Conservation (phyloP, 30 jellyfish, hydroid and myxozoan species). For the Chrysaora quinquecirrha region DNA sequence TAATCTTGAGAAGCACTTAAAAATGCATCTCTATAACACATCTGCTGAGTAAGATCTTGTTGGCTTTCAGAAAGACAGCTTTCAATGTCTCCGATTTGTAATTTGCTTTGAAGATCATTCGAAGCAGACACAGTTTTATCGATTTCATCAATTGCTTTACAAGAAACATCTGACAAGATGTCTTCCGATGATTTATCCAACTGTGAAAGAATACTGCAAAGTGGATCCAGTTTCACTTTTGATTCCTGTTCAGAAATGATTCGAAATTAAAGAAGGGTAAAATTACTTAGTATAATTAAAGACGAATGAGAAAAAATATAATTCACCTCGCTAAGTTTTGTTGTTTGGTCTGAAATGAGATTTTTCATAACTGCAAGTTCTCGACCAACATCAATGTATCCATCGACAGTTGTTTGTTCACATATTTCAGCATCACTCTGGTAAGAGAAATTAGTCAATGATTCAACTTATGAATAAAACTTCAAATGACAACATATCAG, state of each 20-base stretch:
- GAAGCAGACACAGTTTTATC: not conserved
- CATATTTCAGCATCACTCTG: slow-evolving; percentile 57
- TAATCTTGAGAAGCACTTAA: slow-evolving; percentile 84
- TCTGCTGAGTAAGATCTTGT: not conserved
- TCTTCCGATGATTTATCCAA: not conserved
- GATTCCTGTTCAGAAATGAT: not conserved
- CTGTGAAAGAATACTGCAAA: not conserved
- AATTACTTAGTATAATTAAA: too few relatives aligned
- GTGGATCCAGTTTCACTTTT: not conserved
- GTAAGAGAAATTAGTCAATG: too few relatives aligned
- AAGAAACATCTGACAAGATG: not conserved
- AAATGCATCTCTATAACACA: slow-evolving; percentile 50
- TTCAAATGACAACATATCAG: too few relatives aligned
- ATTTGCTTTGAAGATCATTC: not conserved
- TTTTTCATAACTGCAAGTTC: slow-evolving; percentile 66
- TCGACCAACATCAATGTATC: slow-evolving; percentile 73
- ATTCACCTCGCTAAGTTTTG: slow-evolving; percentile 60
- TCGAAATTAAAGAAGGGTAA: not conserved
- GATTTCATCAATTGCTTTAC: not conserved
- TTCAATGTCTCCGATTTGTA: not conserved
- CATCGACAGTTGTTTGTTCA: slow-evolving; percentile 41
- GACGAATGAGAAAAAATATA: too few relatives aligned
- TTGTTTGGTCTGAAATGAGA: slow-evolving; percentile 56
- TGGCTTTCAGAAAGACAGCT: not conserved
- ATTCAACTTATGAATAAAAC: too few relatives aligned